phyloP scores from a whole-genome alignment of 2,888 invertebrate genomes.

The Cheilosia variabilis region DNA sequence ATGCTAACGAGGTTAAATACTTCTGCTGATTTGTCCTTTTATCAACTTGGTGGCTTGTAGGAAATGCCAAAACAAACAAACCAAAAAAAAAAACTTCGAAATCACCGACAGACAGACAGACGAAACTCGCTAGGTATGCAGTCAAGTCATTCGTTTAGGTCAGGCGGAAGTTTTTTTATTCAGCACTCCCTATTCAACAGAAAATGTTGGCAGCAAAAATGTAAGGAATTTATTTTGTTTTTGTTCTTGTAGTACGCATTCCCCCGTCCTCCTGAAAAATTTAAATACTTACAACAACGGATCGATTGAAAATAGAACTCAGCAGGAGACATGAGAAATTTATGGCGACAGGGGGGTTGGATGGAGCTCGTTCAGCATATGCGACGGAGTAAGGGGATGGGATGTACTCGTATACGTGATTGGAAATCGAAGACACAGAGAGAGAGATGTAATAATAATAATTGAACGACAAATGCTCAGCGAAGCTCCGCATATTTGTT shows the following conservation, averaged over 20 bases:
- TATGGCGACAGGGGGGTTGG: conserved; percentile 31
- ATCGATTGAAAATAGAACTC: conserved; percentile 74
- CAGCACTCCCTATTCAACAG: conserved; percentile 11
- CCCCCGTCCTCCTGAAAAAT: conserved; percentile 32
- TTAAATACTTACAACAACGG: conserved; percentile 58
- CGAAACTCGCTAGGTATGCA: conserved; percentile 60
- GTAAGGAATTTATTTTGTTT: conserved; percentile 10
- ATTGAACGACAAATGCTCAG: conserved; percentile 73
- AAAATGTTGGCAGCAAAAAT: conserved; percentile 41
- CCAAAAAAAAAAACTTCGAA: background rate
- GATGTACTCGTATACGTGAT: conserved; percentile 55
- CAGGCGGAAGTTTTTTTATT: conserved; percentile 59
- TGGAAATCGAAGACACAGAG: conserved; percentile 34
- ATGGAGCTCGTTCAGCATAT: conserved; percentile 43
- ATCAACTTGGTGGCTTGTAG: conserved; percentile 22
- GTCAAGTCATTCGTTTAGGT: conserved; percentile 60
- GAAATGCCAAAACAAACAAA: conserved; percentile 4
- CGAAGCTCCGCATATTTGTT: conserved; percentile 71
- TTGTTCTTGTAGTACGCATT: conserved; percentile 3
- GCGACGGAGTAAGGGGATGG: conserved; percentile 1
- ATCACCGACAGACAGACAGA: conserved; percentile 19
- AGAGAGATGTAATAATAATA: conserved; percentile 23
- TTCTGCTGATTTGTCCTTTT: conserved; percentile 68
- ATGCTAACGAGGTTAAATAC: conserved; percentile 73
- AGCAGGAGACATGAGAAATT: conserved; percentile 66